Base-by-base conservation (phyloP, 1,140 invertebrate species). In the Parasteatoda tepidariorum region DNA sequence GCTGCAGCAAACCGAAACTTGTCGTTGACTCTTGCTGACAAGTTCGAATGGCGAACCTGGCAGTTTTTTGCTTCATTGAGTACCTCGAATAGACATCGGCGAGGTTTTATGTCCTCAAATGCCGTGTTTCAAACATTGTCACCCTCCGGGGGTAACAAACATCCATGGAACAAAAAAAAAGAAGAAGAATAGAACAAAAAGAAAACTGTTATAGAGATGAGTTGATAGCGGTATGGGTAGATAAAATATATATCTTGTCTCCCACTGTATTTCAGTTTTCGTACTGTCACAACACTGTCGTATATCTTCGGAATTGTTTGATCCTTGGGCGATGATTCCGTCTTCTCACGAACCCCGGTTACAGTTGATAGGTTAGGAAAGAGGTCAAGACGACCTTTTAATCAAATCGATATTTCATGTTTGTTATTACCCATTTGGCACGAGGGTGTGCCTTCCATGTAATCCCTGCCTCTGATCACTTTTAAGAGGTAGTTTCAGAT, bases 221-320 rank as follows among this genome's bases (percentile, higher is more conserved):
- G 41, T n/a, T 55, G 68, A 57, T 48, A 48, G 4, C 38, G 38
- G 38, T n/a, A n/a, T n/a, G n/a, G n/a, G n/a, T n/a, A 55, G 26
- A 71, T 26, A 71, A 55, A 57, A 55, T 57, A 57, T 55, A 71
- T 55, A 31, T 55, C 48, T 11, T 55, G 48, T 57, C 48, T 28
- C 66, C n/a, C 13, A 48, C 73, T 62, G 73, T 62, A 75, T 62
- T 61, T 61, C 15, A 9, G 31, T 24, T 24, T 75, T 61, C 73
- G 33, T 61, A 57, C 73, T 75, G 73, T 62, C 73, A 75, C 57
- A 75, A 75, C 73, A 75, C 62, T 61, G 73, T 61, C 73, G 73
- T 75, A 62, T 75, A 75, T 75, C 57, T 62, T 75, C 30, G 54
- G 55, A 41, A 59, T 28, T 13, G 71, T 59, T 24, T 34, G 34